Base-by-base conservation (phyloP, 1,140 invertebrate genomes). In the Mya arenaria region DNA sequence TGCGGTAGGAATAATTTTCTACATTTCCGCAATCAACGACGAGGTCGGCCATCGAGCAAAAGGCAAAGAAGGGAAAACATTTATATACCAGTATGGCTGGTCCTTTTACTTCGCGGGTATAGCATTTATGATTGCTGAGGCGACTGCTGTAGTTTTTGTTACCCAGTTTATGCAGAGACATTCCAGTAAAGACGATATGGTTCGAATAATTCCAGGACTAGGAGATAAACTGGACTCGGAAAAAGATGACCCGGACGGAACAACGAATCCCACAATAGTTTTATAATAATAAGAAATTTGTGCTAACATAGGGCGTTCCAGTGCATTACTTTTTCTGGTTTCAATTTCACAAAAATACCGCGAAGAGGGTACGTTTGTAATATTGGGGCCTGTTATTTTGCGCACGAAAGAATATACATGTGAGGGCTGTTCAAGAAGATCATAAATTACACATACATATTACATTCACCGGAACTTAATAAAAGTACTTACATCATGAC, bases 11-110 rank as follows among this genome's bases (percentile, higher is more conserved):
- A 87, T 90, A 44, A 91, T 90, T 28, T 82, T 91, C 25, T 91
- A 88, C 82, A 91, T 91, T 30, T 90, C 89, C 32, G 87, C 88
- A 30, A 87, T 91, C 34, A 91, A 91, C 69, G 90, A 91, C 74
- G 90, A 91, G 65, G 89, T 90, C 13, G 88, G 87, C 13, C 89
- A 90, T 72, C 74, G 87, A 25, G 69, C 82, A 19, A 87, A 85
- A 39, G 83, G 86, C 13, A 87, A 77, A 44, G 71, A 78, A 72
- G 66, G 77, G 65, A 66, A 84, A 36, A 78, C 73, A 23, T 91
- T 91, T 74, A 58, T 60, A 4, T 91, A 90, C 73, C 34, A 73
- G 0, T 91, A 91, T 72, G 89, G 90, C 32, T 91, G 89, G 89
- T 90, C 90, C 17, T 90, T 91, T 82, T 88, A 86, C 82, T 88